Evolutionary conservation across 2,113 vertebrate genomes (phyloP), one percentile per base, ranked within the genome.

Genomic region (Periophthalmodon schlosseri): DNA sequence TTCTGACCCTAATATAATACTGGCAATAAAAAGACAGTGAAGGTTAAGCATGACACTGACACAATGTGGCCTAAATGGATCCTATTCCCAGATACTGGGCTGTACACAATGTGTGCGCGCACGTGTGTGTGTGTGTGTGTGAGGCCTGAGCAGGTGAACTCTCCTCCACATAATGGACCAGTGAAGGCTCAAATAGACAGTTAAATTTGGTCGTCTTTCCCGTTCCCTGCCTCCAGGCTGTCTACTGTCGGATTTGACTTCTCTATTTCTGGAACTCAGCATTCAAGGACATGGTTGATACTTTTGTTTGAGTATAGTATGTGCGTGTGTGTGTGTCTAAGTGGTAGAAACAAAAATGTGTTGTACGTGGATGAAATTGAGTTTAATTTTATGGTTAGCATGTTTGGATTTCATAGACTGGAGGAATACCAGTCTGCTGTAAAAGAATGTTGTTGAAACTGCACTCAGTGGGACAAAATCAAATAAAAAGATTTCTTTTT

Each of bases 161-260:
- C 67, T 9, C 6, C 11, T 58, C 72, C 52, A 14, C 47, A 54
- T 68, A 54, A 34, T 33, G 5, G 73, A 70, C 14, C 44, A 33
- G 50, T 23, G 39, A 49, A 70, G 58, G 61, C 69, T 20, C 46
- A 28, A 75, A 69, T 49, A 82, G 64, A 68, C 70, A 70, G 74
- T 86, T 78, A 74, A 80, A 79, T 80, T 70, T 79, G 72, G 69
- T 75, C 56, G 79, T 80, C 81, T 80, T 86, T 86, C 72, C 68
- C 24, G 49, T 84, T 75, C 84, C 79, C 79, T 88, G 52, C 86
- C 86, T 86, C 68, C 84, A 80, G 86, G 84, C 81, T 18, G 79
- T 79, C 13, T 23, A 69, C 72, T 78, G 81, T 85, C 81, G 81
- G 74, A 80, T 82, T 73, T 85, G 78, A 83, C 74, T 81, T 28